Percentiles rank a stretch among this genome's conserved stretches.
Evolutionary conservation across 1,140 invertebrate species (phyloP).

Genomic region (Diprion similis): DNA sequence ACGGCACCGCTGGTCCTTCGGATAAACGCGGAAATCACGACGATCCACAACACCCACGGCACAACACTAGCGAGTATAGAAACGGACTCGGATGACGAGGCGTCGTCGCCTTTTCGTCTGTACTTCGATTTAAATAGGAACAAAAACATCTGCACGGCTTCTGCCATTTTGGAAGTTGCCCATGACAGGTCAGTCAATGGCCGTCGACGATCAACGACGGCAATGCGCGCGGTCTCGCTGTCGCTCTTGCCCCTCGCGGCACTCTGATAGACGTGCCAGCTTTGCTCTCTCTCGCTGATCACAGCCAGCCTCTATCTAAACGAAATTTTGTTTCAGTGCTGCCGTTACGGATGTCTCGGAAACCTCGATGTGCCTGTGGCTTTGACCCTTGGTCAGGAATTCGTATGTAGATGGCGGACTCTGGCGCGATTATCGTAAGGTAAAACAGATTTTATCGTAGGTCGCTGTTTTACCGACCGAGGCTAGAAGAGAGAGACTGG

Average conservation of each 20-base stretch:
- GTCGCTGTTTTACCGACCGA: no score
- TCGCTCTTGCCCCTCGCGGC: not conserved
- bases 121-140: constrained; percentile 85
- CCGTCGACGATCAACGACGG: constrained; percentile 33
- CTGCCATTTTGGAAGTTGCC: constrained; percentile 73
- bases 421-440: no score
- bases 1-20: constrained; percentile 22
- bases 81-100: constrained; percentile 4
- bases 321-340: no score
- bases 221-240: constrained; percentile 6
- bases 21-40: constrained; percentile 24
- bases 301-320: no score
- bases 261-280: not conserved
- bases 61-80: constrained; percentile 26
- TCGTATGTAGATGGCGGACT: no score
- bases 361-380: no score
- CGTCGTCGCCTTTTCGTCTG: constrained; percentile 69
- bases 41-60: constrained; percentile 30
- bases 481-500: no score
- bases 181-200: constrained; percentile 58
- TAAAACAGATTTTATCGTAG: no score
- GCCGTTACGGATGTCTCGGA: no score
- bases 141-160: constrained; percentile 82
- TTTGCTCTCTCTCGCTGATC: no score
- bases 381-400: no score